A percentile compares a stretch with the other conserved stretches of the same genome.
phyloP scores from a whole-genome alignment of 2,888 invertebrate genomes.

The Entomobrya proxima region DNA sequence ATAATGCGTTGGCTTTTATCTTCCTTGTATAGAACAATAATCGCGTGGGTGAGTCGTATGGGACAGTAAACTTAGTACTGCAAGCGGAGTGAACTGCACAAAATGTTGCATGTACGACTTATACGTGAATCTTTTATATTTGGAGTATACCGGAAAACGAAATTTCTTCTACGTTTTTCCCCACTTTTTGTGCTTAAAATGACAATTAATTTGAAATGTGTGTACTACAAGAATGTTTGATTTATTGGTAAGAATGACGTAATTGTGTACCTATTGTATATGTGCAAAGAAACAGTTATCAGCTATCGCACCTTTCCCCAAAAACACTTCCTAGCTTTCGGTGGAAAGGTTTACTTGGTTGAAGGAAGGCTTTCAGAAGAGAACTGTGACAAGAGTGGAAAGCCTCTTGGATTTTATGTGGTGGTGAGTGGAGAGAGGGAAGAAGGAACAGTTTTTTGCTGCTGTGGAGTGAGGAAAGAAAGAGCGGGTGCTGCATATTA shows the following conservation, averaged over 20 bases:
- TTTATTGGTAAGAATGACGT: not conserved
- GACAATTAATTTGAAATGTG: not conserved
- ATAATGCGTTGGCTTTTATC: not conserved
- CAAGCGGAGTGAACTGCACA: not conserved
- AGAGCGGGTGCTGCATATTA: not conserved
- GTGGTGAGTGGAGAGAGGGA: not conserved
- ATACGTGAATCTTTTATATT: too few species aligned
- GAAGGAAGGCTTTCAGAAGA: constrained; percentile 44
- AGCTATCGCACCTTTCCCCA: constrained; percentile 38
- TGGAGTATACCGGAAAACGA: too few species aligned
- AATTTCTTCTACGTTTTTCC: too few species aligned
- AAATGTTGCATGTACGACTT: not conserved
- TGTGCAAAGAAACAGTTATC: not conserved
- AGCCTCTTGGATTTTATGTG: constrained; percentile 44
- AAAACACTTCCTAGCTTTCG: not conserved
- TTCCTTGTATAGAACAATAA: not conserved
- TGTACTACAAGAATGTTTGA: too few species aligned
- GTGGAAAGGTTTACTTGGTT: not conserved
- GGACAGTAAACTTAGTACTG: not conserved
- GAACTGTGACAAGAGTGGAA: constrained; percentile 56
- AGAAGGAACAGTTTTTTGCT: constrained; percentile 34
- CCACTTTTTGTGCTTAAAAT: too few species aligned
- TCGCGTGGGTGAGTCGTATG: not conserved
- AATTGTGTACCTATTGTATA: not conserved
- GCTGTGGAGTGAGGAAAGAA: not conserved